These are phyloP conservation scores for Lipophrys pholis DNA, from an alignment of 2,113 vertebrate species.

Conservation along the genomic window DNA sequence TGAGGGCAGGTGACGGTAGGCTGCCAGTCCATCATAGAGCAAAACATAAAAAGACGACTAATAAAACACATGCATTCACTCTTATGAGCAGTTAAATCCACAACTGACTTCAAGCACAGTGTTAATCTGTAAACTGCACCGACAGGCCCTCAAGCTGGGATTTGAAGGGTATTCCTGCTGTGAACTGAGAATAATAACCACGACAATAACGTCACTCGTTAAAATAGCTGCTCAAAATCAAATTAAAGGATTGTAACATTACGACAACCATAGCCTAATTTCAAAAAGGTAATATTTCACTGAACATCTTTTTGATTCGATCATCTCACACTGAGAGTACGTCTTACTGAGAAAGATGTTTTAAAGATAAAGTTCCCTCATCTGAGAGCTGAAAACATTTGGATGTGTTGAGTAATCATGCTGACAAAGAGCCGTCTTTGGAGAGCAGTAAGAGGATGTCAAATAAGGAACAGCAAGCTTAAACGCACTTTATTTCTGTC, in stretches of 20 bases:
- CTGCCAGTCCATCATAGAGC: no score
- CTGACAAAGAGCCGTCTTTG: constrained; percentile 61
- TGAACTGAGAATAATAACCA: no score
- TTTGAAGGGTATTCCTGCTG: no score
- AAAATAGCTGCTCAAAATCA: background rate
- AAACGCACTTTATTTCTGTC: constrained; percentile 74
- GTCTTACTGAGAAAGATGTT: no score
- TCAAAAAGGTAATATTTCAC: background rate
- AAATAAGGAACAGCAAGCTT: constrained; percentile 78
- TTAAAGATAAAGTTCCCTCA: constrained; percentile 1
- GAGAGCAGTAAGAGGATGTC: constrained; percentile 78
- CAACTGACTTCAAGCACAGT: no score
- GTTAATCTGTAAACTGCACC: no score
- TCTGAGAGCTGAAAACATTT: constrained; percentile 43
- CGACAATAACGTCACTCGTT: no score
- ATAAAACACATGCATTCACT: no score
- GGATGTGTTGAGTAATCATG: constrained; percentile 61
- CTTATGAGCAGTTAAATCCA: no score
- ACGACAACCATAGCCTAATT: background rate
- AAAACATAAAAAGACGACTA: no score
- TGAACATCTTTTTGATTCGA: background rate
- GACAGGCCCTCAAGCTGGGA: no score
- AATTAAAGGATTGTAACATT: background rate
- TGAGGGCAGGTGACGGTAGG: no score
- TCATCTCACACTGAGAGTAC: background rate